Evolutionary conservation across 2,888 invertebrate species (phyloP), one percentile per base, ranked within the genome.

Genomic region (Caenorhabditis becei): DNA sequence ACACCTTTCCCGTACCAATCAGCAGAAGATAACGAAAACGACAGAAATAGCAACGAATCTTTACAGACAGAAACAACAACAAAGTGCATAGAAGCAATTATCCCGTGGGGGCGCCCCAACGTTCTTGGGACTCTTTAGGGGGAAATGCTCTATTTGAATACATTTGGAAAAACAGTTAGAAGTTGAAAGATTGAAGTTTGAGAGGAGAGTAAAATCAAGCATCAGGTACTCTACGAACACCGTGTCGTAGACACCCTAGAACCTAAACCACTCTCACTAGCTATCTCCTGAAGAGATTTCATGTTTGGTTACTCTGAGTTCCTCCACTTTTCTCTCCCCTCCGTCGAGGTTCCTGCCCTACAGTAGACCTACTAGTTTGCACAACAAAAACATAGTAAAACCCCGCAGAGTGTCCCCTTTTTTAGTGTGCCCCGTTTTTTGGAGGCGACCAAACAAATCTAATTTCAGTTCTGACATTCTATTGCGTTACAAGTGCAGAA

Each of bases 1-100:
- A 32, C 32, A n/a, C n/a, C n/a, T n/a, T n/a, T n/a, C n/a, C n/a
- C n/a, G n/a, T n/a, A n/a, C n/a, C n/a, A n/a, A n/a, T n/a, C n/a
- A n/a, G n/a, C n/a, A n/a, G n/a, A n/a, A n/a, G n/a, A n/a, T n/a
- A n/a, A n/a, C n/a, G n/a, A 20, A 20, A 49, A 20, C 18, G 49
- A 23, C 26, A 8, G 24, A 24, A 53, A 53, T 53, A 26, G 53
- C 5, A 24, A 53, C 5, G 24, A 24, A 53, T 47, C 18, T 47
- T 47, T 47, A 18, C 47, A 47, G 47, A 47, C 47, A 47, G 47
- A 47, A 47, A 47, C 47, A 47, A 47, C 47, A 47, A 47, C 8
- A 3, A 47, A 47, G 47, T 47, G 47, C 47, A 47, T 20, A 18
- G 47, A 47, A 47, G 47, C 47, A 47, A 47, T 47, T 47, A 47